Conservation (phyloP, 2,113 vertebrate species). For the Bufo bufo region DNA sequence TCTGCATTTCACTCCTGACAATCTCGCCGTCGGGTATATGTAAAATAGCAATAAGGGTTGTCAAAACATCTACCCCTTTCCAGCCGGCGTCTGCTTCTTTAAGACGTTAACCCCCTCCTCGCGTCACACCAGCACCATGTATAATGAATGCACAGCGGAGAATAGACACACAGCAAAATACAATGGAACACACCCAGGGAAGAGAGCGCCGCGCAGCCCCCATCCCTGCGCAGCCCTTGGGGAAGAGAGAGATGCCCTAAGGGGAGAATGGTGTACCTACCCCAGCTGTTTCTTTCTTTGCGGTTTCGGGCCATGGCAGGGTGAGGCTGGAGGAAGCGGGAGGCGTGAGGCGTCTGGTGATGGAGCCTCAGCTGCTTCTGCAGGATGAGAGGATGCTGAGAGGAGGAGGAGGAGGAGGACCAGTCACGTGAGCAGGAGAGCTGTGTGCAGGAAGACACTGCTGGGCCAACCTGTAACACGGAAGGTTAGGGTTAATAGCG, state of each 20-base stretch:
- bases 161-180: not conserved
- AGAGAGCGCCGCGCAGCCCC: not conserved
- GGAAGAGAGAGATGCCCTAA: not conserved
- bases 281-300: constrained; percentile 90
- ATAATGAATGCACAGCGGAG: not conserved
- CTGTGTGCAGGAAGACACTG: constrained; percentile 14
- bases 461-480: too few species aligned
- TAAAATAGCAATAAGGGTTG: too few species aligned
- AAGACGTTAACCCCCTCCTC: not conserved
- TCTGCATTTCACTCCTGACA: not conserved
- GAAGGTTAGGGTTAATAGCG: too few species aligned
- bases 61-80: not conserved
- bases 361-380: constrained; percentile 49
- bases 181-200: constrained; percentile 40
- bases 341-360: constrained; percentile 55
- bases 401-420: constrained; percentile 23
- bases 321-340: constrained; percentile 52
- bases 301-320: constrained; percentile 64
- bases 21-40: not conserved
- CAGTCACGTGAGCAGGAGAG: constrained; percentile 42
- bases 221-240: not conserved
- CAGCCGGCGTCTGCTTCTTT: not conserved
- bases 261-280: constrained; percentile 72
- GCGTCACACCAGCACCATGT: not conserved
- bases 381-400: constrained; percentile 54